Evolutionary conservation across 2,888 invertebrate genomes (phyloP).

Genomic region (Diogma glabrata): DNA sequence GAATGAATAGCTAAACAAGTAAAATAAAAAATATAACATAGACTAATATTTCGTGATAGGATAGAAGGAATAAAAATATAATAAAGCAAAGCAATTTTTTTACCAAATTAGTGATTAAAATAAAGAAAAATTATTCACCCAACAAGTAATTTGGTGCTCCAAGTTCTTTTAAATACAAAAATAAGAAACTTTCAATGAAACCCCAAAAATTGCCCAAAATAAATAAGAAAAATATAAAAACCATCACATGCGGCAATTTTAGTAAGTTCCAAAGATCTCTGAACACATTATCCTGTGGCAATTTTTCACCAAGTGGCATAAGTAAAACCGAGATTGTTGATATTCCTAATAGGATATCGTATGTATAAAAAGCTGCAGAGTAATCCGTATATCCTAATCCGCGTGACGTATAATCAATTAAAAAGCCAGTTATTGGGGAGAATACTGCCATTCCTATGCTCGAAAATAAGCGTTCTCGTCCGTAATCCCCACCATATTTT

Average conservation of each 20-base stretch:
- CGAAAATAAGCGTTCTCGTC: slow-evolving; percentile 66
- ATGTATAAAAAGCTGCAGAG: slow-evolving; percentile 77
- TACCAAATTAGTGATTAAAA: neutral
- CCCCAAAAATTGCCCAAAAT: slow-evolving; percentile 79
- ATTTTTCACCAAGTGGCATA: slow-evolving; percentile 66
- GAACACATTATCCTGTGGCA: slow-evolving; percentile 67
- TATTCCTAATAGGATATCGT: slow-evolving; percentile 59
- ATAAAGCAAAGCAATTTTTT: neutral
- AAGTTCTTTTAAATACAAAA: slow-evolving; percentile 72
- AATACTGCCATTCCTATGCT: slow-evolving; percentile 75
- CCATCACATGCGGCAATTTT: slow-evolving; percentile 64
- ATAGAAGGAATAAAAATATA: too few species aligned
- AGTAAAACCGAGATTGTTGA: slow-evolving; percentile 62
- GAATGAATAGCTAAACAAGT: too few species aligned
- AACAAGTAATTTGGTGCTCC: slow-evolving; percentile 72
- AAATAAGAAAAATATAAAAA: slow-evolving; percentile 71
- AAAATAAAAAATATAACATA: too few species aligned
- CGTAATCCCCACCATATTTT: slow-evolving; percentile 71
- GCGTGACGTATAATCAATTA: slow-evolving; percentile 51
- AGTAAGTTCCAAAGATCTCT: slow-evolving; percentile 63
- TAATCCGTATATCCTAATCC: slow-evolving; percentile 67
- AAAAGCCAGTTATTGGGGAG: slow-evolving; percentile 65
- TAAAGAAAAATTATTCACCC: slow-evolving; percentile 45
- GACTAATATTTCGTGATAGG: too few species aligned
- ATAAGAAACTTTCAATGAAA: slow-evolving; percentile 79